Evolutionary conservation across 2,888 invertebrate genomes (phyloP).

Genomic region (Drosophila barbarae): DNA sequence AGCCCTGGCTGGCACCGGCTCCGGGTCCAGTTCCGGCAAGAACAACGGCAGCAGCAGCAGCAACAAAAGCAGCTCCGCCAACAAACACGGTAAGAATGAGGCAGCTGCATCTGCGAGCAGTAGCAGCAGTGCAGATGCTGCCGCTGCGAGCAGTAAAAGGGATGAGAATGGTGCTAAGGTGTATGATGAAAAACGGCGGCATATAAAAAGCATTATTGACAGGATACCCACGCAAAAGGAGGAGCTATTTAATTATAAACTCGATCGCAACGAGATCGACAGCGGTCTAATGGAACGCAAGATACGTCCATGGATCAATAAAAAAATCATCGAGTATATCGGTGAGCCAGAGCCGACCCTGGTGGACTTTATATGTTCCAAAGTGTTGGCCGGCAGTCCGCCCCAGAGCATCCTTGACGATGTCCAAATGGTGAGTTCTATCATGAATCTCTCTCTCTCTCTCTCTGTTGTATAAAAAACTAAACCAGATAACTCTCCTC

Average conservation of each 20-base stretch:
- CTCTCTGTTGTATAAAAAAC: not conserved
- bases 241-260: constrained; percentile 95
- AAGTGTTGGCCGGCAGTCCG: constrained; percentile 94
- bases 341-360: constrained; percentile 99
- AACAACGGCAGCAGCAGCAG: constrained; percentile 33
- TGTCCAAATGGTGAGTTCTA: constrained; percentile 93
- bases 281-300: constrained; percentile 93
- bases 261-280: constrained; percentile 93
- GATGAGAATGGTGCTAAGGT: constrained; percentile 85
- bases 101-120: constrained; percentile 56
- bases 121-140: constrained; percentile 54
- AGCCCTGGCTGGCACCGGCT: constrained; percentile 44
- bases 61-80: constrained; percentile 4
- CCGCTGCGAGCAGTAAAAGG: constrained; percentile 73
- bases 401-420: constrained; percentile 98
- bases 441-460: not conserved
- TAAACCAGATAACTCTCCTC: not conserved
- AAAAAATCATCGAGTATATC: constrained; percentile 99
- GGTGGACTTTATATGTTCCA: constrained; percentile 99
- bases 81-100: constrained; percentile 74
- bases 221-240: constrained; percentile 99
- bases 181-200: constrained; percentile 96
- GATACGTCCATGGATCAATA: constrained; percentile 99
- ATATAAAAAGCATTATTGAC: constrained; percentile 98
- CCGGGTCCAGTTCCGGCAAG: constrained; percentile 39